A percentile compares a stretch with the other conserved stretches of the same genome.
Conservation (phyloP, 1,140 invertebrate genomes). For the Drosophila lini region DNA sequence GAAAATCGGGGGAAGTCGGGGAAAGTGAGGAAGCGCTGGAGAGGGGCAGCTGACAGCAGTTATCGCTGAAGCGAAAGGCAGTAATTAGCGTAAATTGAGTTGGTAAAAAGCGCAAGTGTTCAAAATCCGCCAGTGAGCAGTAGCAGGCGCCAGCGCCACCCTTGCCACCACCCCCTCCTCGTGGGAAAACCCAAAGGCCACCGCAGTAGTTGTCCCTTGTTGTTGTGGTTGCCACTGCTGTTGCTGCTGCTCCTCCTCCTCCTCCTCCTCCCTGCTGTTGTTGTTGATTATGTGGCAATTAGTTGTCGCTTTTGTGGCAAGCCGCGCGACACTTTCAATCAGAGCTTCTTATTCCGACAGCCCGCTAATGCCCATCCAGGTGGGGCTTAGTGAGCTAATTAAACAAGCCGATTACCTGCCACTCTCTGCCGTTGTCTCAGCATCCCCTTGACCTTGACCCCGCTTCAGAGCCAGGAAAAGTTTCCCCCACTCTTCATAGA, state of each 20-base stretch:
- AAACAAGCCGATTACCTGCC: slow-evolving; percentile 71
- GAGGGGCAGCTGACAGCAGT: slow-evolving; percentile 31
- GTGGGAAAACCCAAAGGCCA: slow-evolving; percentile 4
- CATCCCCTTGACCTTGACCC: slow-evolving; percentile 56
- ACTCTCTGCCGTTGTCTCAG: slow-evolving; percentile 5
- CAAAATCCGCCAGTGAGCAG: slow-evolving; percentile 36
- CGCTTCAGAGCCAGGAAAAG: slow-evolving; percentile 1
- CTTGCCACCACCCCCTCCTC: neutral
- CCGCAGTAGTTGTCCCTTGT: slow-evolving; percentile 51
- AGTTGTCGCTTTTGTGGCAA: slow-evolving; percentile 76
- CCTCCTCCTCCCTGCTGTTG: slow-evolving; percentile 21
- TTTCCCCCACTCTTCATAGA: neutral
- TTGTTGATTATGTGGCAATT: slow-evolving; percentile 79
- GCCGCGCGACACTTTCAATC: slow-evolving; percentile 62
- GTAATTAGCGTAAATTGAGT: slow-evolving; percentile 83
- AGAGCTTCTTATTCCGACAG: slow-evolving; percentile 55
- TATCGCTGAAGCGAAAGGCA: slow-evolving; percentile 74
- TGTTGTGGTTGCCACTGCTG: slow-evolving; percentile 35
- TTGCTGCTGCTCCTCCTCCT: neutral
- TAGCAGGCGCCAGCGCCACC: neutral
- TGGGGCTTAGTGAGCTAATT: slow-evolving; percentile 68
- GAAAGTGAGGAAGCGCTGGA: neutral
- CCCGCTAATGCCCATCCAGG: slow-evolving; percentile 56
- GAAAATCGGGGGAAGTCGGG: slow-evolving; percentile 14
- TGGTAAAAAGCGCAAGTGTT: slow-evolving; percentile 78